A percentile compares a stretch with the other conserved stretches of the same genome.
Evolutionary conservation across 2,113 vertebrate species (phyloP).

Genomic region (Monopterus albus): DNA sequence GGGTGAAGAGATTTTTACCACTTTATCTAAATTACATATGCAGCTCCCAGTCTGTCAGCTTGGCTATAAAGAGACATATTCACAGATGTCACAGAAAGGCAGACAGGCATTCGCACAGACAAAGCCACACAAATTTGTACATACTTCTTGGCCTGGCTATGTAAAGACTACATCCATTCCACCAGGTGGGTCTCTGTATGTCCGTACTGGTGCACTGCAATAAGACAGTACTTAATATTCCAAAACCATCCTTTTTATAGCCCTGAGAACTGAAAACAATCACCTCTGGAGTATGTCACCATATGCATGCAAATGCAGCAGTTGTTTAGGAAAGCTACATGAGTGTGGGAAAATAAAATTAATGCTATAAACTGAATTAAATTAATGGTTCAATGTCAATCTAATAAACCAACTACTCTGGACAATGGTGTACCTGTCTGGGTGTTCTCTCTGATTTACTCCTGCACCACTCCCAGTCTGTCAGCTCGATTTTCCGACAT

Average conservation of each 20-base stretch:
- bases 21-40: conserved; percentile 38
- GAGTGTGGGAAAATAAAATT: conserved; percentile 24
- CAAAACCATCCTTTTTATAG: conserved; percentile 1
- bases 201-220: neutral
- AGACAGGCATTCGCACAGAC: conserved; percentile 4
- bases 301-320: conserved; percentile 14
- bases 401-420: conserved; percentile 2
- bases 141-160: neutral
- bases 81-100: conserved; percentile 16
- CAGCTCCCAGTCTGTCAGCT: conserved; percentile 28
- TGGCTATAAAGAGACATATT: conserved; percentile 22
- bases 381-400: conserved; percentile 25
- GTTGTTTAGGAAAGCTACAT: conserved; percentile 22
- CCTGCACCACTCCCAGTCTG: conserved; percentile 97
- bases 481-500: conserved; percentile 85
- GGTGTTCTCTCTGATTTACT: conserved; percentile 95
- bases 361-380: conserved; percentile 30
- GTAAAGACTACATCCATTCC: neutral
- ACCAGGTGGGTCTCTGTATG: neutral
- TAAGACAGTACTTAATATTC: neutral
- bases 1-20: conserved; percentile 9
- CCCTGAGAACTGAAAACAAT: conserved; percentile 46
- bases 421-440: conserved; percentile 87
- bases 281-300: neutral
- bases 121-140: neutral